phyloP scores from a whole-genome alignment of 2,797 vertebrate species.

The Notolabrus celidotus region DNA sequence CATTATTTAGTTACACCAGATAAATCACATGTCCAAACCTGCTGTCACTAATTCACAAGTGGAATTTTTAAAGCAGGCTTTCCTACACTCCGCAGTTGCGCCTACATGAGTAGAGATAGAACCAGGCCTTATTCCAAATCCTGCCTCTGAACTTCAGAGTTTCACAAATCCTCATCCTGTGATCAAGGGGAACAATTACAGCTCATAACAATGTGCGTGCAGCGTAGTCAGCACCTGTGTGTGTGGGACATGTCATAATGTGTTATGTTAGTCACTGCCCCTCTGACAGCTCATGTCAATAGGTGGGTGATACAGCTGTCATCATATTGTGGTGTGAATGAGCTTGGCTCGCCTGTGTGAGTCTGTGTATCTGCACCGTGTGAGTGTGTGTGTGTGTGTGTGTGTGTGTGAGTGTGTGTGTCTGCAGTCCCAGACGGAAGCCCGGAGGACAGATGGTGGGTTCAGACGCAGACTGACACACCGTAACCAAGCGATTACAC shows the following conservation, averaged over 20 bases:
- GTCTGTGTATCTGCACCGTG: constrained; percentile 54
- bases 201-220: constrained; percentile 38
- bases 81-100: too few species aligned
- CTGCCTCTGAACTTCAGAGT: too few species aligned
- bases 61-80: too few species aligned
- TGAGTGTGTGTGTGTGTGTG: constrained; percentile 41
- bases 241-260: constrained; percentile 75
- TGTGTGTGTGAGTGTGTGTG: constrained; percentile 43
- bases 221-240: constrained; percentile 18
- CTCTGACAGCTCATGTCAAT: constrained; percentile 82
- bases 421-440: constrained; percentile 77
- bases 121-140: too few species aligned
- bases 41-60: too few species aligned
- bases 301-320: constrained; percentile 84
- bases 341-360: constrained; percentile 71
- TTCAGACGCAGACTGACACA: constrained; percentile 83
- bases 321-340: constrained; percentile 82
- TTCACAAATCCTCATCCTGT: background rate
- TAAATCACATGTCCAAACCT: too few species aligned
- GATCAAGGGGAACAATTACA: constrained; percentile 40
- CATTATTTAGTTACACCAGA: too few species aligned
- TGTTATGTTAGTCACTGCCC: constrained; percentile 81
- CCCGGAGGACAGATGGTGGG: constrained; percentile 83
- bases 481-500: constrained; percentile 84
- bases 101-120: too few species aligned